phyloP scores from a whole-genome alignment of 2,888 invertebrate genomes.

The Tigriopus californicus region DNA sequence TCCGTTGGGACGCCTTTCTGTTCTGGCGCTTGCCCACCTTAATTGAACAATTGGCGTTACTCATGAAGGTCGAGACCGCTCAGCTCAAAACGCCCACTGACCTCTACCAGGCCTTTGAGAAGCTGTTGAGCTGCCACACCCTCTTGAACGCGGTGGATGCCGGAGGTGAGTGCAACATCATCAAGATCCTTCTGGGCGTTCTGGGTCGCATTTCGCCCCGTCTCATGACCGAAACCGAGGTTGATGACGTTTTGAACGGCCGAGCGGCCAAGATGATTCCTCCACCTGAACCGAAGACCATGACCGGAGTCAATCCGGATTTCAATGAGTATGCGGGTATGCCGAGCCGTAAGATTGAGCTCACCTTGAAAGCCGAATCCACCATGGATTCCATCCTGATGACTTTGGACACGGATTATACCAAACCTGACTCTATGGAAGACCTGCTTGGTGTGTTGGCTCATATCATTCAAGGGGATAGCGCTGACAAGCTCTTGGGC shows the following conservation, averaged over 20 bases:
- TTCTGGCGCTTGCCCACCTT: background rate
- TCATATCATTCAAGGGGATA: constrained; percentile 73
- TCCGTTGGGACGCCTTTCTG: background rate
- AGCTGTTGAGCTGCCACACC: background rate
- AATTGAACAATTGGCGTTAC: background rate
- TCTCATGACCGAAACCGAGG: constrained; percentile 7
- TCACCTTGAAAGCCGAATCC: constrained; percentile 46
- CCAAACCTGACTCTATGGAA: constrained; percentile 55
- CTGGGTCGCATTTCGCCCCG: background rate
- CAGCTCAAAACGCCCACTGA: constrained; percentile 9
- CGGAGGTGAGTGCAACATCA: background rate
- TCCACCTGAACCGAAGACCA: background rate
- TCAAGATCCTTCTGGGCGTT: background rate
- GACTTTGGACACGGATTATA: constrained; percentile 44
- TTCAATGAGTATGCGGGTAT: background rate
- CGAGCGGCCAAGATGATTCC: background rate
- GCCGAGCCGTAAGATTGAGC: constrained; percentile 5
- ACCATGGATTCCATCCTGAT: constrained; percentile 73
- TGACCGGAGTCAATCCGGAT: background rate
- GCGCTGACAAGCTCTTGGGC: constrained; percentile 71
- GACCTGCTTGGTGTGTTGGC: constrained; percentile 63
- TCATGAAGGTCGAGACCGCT: background rate
- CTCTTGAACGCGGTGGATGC: background rate
- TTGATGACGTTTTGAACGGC: background rate
- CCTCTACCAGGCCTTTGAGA: constrained; percentile 10